Conservation (phyloP, 2,888 invertebrate species). For the Phortica magna region DNA sequence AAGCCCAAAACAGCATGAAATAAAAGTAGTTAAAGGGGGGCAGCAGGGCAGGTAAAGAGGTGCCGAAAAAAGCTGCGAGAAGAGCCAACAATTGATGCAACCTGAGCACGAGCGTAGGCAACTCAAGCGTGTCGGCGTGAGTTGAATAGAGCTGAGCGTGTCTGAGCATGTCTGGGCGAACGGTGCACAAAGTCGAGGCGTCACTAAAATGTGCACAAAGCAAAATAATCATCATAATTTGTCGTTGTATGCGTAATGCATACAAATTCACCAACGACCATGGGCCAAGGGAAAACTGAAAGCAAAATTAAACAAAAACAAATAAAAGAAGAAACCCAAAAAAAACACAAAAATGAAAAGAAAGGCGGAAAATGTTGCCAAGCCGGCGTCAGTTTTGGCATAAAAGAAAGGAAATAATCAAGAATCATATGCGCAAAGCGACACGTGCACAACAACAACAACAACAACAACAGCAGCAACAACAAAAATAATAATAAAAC, state of each 20-base stretch:
- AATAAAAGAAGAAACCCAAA: background rate
- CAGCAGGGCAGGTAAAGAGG: background rate
- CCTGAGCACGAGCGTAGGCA: background rate
- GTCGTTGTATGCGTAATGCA: constrained; percentile 29
- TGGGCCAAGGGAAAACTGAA: background rate
- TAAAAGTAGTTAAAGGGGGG: too few species aligned
- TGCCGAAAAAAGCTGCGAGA: background rate
- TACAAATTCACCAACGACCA: constrained; percentile 3
- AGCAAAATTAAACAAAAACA: background rate
- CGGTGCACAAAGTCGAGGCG: background rate
- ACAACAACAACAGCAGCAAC: background rate
- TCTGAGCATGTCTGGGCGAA: background rate
- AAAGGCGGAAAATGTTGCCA: background rate
- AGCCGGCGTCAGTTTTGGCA: background rate
- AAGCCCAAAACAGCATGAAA: too few species aligned
- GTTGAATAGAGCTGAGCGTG: background rate
- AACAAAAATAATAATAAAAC: background rate
- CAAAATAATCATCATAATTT: constrained; percentile 37
- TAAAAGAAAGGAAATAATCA: constrained; percentile 24
- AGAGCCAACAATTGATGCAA: background rate
- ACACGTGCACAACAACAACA: constrained; percentile 7
- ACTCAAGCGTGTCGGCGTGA: background rate
- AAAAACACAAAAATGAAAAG: background rate
- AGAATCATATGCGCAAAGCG: constrained; percentile 6
- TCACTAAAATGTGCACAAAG: constrained; percentile 14